phyloP scores from a whole-genome alignment of 2,113 vertebrate species.

The Psettodes erumei region DNA sequence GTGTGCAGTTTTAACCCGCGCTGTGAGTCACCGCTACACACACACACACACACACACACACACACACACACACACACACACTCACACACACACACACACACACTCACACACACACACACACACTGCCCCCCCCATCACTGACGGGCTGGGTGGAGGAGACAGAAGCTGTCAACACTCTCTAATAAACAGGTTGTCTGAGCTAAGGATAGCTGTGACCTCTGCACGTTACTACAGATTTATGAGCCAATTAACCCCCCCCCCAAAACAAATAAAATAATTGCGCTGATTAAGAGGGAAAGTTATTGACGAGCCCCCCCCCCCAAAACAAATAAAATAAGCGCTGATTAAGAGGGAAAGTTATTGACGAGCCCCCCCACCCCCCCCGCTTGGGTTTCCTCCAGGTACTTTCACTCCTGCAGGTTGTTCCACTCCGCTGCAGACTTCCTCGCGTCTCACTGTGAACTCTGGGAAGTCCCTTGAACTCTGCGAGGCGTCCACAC shows the following conservation, averaged over 20 bases:
- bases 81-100: too few species aligned
- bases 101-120: too few species aligned
- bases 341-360: too few species aligned
- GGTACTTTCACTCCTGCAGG: constrained; percentile 76
- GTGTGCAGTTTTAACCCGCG: constrained; percentile 56
- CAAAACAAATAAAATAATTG: too few species aligned
- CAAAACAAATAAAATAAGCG: too few species aligned
- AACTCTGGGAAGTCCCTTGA: constrained; percentile 85
- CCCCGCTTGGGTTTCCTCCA: constrained; percentile 70
- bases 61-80: too few species aligned
- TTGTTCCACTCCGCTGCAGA: constrained; percentile 52
- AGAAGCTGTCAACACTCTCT: constrained; percentile 46
- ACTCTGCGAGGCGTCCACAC: constrained; percentile 65
- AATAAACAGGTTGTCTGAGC: constrained; percentile 36
- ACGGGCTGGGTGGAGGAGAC: constrained; percentile 22
- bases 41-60: too few species aligned
- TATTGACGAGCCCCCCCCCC: too few species aligned
- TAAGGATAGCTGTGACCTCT: constrained; percentile 37
- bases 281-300: constrained; percentile 6
- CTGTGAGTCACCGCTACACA: constrained; percentile 62
- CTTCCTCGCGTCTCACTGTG: constrained; percentile 54
- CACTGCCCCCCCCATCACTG: too few species aligned
- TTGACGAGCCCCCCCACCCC: too few species aligned
- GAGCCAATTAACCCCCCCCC: too few species aligned
- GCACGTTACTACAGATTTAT: too few species aligned